These are phyloP conservation scores for Mugil cephalus DNA, from an alignment of 2,113 vertebrate genomes.

Conservation along the genomic window DNA sequence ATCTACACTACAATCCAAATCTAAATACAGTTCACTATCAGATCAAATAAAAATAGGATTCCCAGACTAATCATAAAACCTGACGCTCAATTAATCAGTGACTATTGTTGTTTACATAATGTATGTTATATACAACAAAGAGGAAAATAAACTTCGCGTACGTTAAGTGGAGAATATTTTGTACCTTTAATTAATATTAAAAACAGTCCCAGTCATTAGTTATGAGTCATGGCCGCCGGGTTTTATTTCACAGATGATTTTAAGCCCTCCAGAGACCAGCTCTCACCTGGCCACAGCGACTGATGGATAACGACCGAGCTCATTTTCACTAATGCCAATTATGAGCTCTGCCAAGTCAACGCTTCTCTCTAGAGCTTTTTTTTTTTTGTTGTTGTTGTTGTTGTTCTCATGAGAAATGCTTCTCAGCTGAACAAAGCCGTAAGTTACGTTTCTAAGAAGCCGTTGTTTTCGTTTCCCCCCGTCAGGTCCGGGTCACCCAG, in stretches of 20 bases:
- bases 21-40: no score
- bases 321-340: constrained; percentile 7
- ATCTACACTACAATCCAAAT: no score
- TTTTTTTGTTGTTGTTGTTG: no score
- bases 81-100: no score
- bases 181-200: neutral
- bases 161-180: neutral
- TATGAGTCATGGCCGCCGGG: neutral
- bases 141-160: neutral
- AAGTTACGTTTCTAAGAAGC: neutral
- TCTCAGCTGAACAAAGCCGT: neutral
- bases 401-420: neutral
- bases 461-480: constrained; percentile 21
- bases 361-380: neutral
- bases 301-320: constrained; percentile 12
- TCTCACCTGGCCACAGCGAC: constrained; percentile 11
- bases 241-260: constrained; percentile 31
- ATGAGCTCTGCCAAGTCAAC: constrained; percentile 23
- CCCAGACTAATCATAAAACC: no score
- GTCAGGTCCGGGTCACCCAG: constrained; percentile 94
- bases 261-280: constrained; percentile 13
- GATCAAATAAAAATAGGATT: no score
- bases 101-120: no score
- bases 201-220: neutral
- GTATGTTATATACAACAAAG: no score